Evolutionary conservation across 2,797 vertebrate genomes (phyloP).

Genomic region (Rhabdomys pumilio): DNA sequence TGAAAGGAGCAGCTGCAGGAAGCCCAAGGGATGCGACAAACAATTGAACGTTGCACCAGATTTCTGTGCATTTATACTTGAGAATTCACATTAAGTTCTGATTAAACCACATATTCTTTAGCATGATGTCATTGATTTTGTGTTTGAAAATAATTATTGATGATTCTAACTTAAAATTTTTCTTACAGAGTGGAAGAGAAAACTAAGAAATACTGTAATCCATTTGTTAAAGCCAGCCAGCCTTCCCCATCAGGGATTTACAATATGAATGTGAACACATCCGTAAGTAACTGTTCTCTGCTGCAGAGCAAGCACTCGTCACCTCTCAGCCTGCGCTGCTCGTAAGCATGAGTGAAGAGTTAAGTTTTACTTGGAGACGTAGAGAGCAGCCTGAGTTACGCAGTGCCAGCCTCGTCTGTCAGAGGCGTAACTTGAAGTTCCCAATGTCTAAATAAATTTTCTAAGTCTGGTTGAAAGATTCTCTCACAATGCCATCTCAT

Average conservation of each 20-base stretch:
- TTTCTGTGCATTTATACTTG: neutral
- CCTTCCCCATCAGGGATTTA: conserved; percentile 84
- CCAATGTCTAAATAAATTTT: conserved; percentile 62
- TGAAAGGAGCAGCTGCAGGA: neutral
- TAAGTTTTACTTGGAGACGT: conserved; percentile 55
- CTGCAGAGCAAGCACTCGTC: neutral
- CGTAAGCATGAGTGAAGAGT: conserved; percentile 24
- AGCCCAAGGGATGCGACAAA: neutral
- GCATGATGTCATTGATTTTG: conserved; percentile 37
- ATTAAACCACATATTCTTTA: neutral
- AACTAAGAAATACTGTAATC: conserved; percentile 87
- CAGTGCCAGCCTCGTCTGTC: neutral
- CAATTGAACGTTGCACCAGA: neutral
- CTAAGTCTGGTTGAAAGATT: neutral
- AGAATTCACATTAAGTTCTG: neutral
- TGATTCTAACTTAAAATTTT: conserved; percentile 46
- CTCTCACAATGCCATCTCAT: conserved; percentile 34
- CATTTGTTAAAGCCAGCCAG: conserved; percentile 87
- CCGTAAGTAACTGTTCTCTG: conserved; percentile 87
- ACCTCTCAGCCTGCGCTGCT: neutral
- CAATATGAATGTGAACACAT: conserved; percentile 83
- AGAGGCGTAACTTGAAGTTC: conserved; percentile 35
- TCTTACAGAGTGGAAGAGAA: conserved; percentile 90
- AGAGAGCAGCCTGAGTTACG: conserved; percentile 8
- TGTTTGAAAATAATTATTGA: conserved; percentile 42